Conservation (phyloP, 2,888 invertebrate genomes). For the Sarcophaga caerulescens region DNA sequence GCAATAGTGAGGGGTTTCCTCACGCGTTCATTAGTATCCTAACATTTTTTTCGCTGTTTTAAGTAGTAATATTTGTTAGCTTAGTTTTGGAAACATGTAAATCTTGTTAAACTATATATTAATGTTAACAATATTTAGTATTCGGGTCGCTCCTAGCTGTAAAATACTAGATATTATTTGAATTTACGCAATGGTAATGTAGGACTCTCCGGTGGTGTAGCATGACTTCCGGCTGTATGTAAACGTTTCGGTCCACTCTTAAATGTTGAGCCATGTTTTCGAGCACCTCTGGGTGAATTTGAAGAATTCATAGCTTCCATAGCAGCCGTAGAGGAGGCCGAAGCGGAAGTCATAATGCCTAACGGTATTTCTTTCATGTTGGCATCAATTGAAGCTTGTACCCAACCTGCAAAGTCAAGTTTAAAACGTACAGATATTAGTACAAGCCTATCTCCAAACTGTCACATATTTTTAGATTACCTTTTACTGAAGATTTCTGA, state of each 20-base stretch:
- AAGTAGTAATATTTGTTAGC: slow-evolving; percentile 41
- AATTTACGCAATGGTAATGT: slow-evolving; percentile 80
- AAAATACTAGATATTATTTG: slow-evolving; percentile 75
- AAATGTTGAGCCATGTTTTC: slow-evolving; percentile 78
- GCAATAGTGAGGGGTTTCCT: slow-evolving; percentile 35
- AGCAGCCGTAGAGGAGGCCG: slow-evolving; percentile 77
- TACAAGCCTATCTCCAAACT: background rate
- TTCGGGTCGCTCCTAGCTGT: slow-evolving; percentile 61
- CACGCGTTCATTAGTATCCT: slow-evolving; percentile 5
- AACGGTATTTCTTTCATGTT: slow-evolving; percentile 74
- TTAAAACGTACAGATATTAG: background rate
- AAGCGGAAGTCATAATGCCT: slow-evolving; percentile 75
- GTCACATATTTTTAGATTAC: slow-evolving; percentile 65
- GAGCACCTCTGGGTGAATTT: slow-evolving; percentile 78
- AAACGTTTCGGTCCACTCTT: slow-evolving; percentile 78
- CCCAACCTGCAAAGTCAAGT: slow-evolving; percentile 76
- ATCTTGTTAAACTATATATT: slow-evolving; percentile 2
- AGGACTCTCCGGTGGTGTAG: slow-evolving; percentile 79
- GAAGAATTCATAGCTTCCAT: slow-evolving; percentile 77
- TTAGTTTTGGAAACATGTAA: slow-evolving; percentile 28
- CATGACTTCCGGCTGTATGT: slow-evolving; percentile 69
- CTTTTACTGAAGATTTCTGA: slow-evolving; percentile 80
- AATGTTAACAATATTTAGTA: slow-evolving; percentile 40
- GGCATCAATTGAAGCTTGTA: slow-evolving; percentile 78
- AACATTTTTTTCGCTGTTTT: slow-evolving; percentile 62